Conservation (phyloP, 2,888 invertebrate genomes). For the Acholoe squamosa region DNA sequence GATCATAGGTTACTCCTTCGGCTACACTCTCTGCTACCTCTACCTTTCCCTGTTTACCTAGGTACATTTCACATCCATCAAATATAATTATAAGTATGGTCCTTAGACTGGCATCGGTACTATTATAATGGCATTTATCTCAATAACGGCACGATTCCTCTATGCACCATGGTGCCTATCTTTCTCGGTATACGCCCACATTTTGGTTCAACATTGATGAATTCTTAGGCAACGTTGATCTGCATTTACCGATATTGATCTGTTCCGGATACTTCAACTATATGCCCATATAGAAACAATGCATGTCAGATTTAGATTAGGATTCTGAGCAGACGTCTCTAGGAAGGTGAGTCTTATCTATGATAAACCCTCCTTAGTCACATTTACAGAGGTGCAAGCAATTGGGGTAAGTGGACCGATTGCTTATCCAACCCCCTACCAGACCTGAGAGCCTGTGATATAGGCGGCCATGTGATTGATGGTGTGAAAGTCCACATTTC, state of each 20-base stretch:
- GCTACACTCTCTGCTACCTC: not conserved
- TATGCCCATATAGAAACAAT: too few species aligned
- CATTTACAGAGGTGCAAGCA: not conserved
- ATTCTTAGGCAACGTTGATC: too few species aligned
- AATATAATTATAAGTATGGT: not conserved
- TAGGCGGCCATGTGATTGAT: slow-evolving; percentile 3
- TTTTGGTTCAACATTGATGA: too few species aligned
- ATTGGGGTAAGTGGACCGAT: too few species aligned
- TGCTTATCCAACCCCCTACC: not conserved
- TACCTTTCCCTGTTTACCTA: not conserved
- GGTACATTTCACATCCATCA: not conserved
- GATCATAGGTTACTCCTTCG: not conserved
- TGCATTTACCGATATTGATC: too few species aligned
- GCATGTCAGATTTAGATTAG: too few species aligned
- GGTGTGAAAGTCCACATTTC: slow-evolving; percentile 14
- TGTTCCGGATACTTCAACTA: too few species aligned
- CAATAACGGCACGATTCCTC: not conserved
- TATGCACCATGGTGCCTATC: not conserved
- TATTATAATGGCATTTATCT: slow-evolving; percentile 20
- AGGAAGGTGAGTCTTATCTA: too few species aligned
- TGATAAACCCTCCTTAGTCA: not conserved
- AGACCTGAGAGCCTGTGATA: not conserved
- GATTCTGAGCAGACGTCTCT: too few species aligned
- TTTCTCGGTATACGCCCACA: too few species aligned
- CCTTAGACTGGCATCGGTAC: not conserved